A percentile compares a stretch with the other conserved stretches of the same genome.
Conservation (phyloP, 2,797 vertebrate genomes). For the Petrocephalus sullivani region DNA sequence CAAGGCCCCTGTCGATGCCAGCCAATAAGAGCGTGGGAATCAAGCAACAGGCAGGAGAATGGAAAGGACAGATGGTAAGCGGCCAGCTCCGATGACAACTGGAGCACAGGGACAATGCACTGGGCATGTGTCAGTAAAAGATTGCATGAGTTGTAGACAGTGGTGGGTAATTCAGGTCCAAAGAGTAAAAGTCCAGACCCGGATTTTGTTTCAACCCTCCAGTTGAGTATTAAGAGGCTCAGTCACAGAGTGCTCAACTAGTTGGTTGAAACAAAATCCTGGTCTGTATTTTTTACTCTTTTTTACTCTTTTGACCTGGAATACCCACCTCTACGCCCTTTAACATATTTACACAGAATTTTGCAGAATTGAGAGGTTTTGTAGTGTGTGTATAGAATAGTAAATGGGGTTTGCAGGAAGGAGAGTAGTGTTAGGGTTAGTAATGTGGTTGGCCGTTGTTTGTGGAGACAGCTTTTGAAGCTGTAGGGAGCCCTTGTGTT, state of each 20-base stretch:
- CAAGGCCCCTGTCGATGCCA: slow-evolving; percentile 1
- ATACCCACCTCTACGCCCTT: background rate
- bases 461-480: background rate
- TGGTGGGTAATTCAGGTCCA: too few species aligned
- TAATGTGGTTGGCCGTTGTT: background rate
- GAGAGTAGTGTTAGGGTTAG: background rate
- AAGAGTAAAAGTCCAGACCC: too few species aligned
- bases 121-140: background rate
- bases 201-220: too few species aligned
- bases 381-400: background rate
- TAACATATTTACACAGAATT: background rate
- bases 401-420: background rate
- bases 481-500: background rate
- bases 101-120: background rate
- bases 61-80: background rate
- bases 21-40: slow-evolving; percentile 11
- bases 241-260: too few species aligned
- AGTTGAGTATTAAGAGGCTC: too few species aligned
- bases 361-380: background rate
- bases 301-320: too few species aligned
- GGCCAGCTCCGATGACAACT: background rate
- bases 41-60: background rate
- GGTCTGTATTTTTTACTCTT: too few species aligned
- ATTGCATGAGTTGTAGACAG: background rate
- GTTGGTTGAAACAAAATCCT: too few species aligned